phyloP scores from a whole-genome alignment of 2,888 invertebrate species.

The Cyrtodaria siliqua region DNA sequence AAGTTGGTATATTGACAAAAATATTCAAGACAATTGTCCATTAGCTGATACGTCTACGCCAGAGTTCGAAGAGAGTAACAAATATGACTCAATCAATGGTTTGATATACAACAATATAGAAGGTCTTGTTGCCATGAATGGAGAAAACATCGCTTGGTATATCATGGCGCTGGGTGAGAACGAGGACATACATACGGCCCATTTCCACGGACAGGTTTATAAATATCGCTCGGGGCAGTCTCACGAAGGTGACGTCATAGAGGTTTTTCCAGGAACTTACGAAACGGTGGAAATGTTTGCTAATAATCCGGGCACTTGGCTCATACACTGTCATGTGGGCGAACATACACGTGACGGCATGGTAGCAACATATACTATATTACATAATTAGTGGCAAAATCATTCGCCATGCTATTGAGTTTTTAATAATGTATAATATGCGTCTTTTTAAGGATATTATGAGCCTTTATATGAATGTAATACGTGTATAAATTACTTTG shows the following conservation, averaged over 20 bases:
- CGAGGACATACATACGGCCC: slow-evolving; percentile 68
- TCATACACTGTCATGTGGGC: slow-evolving; percentile 71
- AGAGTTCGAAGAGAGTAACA: slow-evolving; percentile 69
- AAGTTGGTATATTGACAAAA: slow-evolving; percentile 78
- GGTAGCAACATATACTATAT: slow-evolving; percentile 64
- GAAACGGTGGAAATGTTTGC: slow-evolving; percentile 69
- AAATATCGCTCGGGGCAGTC: slow-evolving; percentile 49
- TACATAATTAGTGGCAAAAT: too few species aligned
- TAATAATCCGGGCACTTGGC: slow-evolving; percentile 69
- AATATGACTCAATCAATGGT: slow-evolving; percentile 72
- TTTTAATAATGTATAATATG: too few species aligned
- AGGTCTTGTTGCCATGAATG: slow-evolving; percentile 58
- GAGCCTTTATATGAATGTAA: too few species aligned
- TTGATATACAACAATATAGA: slow-evolving; percentile 66
- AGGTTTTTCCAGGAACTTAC: slow-evolving; percentile 68
- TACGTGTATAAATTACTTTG: too few species aligned
- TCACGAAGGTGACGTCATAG: slow-evolving; percentile 64
- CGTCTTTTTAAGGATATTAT: too few species aligned
- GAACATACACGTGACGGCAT: slow-evolving; percentile 67
- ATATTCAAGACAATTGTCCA: slow-evolving; percentile 68
- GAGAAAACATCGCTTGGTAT: slow-evolving; percentile 73
- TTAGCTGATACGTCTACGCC: slow-evolving; percentile 31
- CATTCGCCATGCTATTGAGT: too few species aligned
- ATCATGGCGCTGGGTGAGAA: slow-evolving; percentile 66
- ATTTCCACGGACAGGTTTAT: slow-evolving; percentile 71